These are phyloP conservation scores for Myotis brandtii DNA, from an alignment of 2,113 vertebrate genomes.

Conservation along the genomic window DNA sequence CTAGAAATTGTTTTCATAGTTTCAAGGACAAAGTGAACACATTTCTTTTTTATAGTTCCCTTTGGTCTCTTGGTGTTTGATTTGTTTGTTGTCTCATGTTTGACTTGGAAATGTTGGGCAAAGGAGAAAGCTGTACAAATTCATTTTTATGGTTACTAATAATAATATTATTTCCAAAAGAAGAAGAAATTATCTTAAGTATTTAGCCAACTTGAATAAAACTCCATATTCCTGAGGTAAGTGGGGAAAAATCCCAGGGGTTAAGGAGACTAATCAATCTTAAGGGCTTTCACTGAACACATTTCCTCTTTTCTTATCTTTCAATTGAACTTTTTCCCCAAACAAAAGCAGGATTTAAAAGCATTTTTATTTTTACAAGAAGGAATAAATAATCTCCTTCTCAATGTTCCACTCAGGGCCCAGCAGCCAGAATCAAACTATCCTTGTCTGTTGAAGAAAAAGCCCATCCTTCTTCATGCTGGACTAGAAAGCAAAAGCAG, in stretches of 20 bases:
- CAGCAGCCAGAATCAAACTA: slow-evolving; percentile 47
- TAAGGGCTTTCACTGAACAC: neutral
- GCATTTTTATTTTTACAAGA: slow-evolving; percentile 38
- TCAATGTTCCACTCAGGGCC: neutral
- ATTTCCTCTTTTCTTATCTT: slow-evolving; percentile 45
- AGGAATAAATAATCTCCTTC: neutral
- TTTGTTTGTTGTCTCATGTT: slow-evolving; percentile 69
- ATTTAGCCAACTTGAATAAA: slow-evolving; percentile 49
- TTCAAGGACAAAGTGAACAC: slow-evolving; percentile 75
- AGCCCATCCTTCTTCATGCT: neutral
- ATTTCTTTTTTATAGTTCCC: slow-evolving; percentile 77
- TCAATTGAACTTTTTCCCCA: neutral
- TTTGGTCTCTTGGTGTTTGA: slow-evolving; percentile 75
- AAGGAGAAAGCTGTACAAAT: neutral
- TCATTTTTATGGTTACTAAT: slow-evolving; percentile 58
- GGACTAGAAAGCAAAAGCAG: neutral
- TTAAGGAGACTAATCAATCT: slow-evolving; percentile 44
- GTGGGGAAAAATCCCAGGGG: neutral
- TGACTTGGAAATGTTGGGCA: slow-evolving; percentile 49
- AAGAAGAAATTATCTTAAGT: slow-evolving; percentile 45
- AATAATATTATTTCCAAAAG: slow-evolving; percentile 50
- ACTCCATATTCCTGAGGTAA: neutral
- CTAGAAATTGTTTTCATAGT: slow-evolving; percentile 79
- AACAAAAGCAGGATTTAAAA: neutral
- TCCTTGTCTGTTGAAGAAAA: neutral